Conservation (phyloP, 2,888 invertebrate species). For the Campoletis raptor region DNA sequence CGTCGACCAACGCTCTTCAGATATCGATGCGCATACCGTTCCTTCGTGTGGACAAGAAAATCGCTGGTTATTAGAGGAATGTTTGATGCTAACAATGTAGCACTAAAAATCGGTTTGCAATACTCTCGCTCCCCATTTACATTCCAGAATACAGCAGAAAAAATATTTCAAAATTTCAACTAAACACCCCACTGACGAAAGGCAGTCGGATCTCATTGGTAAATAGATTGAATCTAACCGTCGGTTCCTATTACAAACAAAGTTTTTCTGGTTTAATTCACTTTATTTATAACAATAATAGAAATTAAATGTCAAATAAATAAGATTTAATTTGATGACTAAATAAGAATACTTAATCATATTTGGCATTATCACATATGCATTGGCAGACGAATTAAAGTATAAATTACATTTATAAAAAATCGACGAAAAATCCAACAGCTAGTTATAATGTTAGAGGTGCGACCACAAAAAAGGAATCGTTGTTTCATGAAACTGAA, state of each 20-base stretch:
- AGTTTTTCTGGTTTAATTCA: no score
- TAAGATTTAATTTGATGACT: neutral
- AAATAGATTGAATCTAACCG: neutral
- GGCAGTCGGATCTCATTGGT: no score
- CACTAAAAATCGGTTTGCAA: constrained; percentile 15
- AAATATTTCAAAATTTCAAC: neutral
- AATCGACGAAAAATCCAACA: neutral
- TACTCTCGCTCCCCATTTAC: constrained; percentile 11
- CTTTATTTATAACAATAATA: neutral
- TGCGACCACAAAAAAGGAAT: neutral
- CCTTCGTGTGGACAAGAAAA: constrained; percentile 54
- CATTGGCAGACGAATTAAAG: neutral
- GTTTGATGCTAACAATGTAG: constrained; percentile 45
- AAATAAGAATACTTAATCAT: neutral
- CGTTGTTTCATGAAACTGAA: neutral
- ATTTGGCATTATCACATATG: neutral
- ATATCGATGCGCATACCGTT: constrained; percentile 48
- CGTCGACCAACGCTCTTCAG: constrained; percentile 40
- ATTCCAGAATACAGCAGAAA: neutral
- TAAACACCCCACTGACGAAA: neutral
- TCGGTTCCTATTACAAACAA: neutral
- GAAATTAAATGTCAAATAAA: neutral
- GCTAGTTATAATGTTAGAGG: neutral
- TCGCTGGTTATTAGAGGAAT: constrained; percentile 62
- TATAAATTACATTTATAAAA: neutral